Percentiles rank a stretch among this genome's conserved stretches.
phyloP scores from a whole-genome alignment of 2,797 vertebrate genomes.

The Momotus momota region DNA sequence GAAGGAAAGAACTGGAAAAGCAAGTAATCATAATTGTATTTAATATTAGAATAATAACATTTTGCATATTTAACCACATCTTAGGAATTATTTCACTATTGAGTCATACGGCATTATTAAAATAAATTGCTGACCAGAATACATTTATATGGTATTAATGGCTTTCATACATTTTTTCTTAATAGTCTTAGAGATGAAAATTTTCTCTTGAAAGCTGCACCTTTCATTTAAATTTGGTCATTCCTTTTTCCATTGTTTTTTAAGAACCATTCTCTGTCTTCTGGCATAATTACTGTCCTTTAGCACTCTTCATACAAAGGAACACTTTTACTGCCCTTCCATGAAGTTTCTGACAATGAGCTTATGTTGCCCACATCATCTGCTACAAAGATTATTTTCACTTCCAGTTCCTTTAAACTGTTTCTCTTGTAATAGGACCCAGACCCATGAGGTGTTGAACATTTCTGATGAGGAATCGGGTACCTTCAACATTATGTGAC shows the following conservation, averaged over 20 bases:
- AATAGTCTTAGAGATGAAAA: neutral
- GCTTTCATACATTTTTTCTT: neutral
- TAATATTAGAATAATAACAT: constrained; percentile 3
- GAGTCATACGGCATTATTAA: neutral
- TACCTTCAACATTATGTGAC: neutral
- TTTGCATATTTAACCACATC: constrained; percentile 13
- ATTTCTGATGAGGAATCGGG: constrained; percentile 39
- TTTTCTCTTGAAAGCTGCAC: neutral
- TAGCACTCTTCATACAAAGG: neutral
- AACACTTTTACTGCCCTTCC: neutral
- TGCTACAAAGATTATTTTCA: constrained; percentile 59
- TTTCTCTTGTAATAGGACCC: constrained; percentile 64
- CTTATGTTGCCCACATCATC: constrained; percentile 32
- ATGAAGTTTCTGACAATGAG: constrained; percentile 35
- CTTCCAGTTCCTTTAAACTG: constrained; percentile 52
- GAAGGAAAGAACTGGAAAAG: constrained; percentile 8
- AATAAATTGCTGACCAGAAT: neutral
- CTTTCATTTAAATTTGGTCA: neutral
- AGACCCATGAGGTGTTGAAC: constrained; percentile 16
- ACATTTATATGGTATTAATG: neutral
- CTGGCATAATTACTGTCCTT: neutral
- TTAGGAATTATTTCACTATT: neutral
- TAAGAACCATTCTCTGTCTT: neutral
- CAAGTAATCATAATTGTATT: neutral
- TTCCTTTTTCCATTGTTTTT: neutral